Evolutionary conservation across 2,797 vertebrate genomes (phyloP), one percentile per base, ranked within the genome.

Genomic region (Rhinichthys osculus): DNA sequence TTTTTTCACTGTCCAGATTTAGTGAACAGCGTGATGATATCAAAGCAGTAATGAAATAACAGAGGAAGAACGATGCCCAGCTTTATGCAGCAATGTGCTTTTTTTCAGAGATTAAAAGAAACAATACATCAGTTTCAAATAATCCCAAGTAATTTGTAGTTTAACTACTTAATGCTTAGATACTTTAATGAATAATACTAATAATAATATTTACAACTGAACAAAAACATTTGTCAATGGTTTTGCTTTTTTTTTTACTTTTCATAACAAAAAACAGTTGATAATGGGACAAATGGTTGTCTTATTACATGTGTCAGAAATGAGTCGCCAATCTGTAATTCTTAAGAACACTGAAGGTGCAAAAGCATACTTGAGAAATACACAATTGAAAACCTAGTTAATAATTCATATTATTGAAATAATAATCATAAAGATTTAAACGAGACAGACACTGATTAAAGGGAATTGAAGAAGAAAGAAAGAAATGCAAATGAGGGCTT

Each of bases 41-140:
- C 80, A 70, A 40, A 50, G 21, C 17, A 54, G 33, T 42, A 38
- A 81, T 54, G 67, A 27, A 4, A 54, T n/a, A 69, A 50, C 23
- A 2, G 57, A 79, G 19, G 40, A 64, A 64, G n/a, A 64, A 78
- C 4, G 17, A 38, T 50, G 44, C 19, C n/a, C 21, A 38, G 44
- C 2, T 59, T 59, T 13, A 38, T 77, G 21, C 23, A 59, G 52
- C 1, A 57, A 57, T 57, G 8, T 54, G 19, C 19, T 13, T 7
- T 57, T 27, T 64, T 79, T 27, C 10, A 79, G 23, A 44, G 62
- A 62, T 42, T 78, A 64, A 64, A 64, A 30, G 23, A 64, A 57
- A 40, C 2, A 27, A 2, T 30, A 11, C 40, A 7, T 11, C n/a
- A 1, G 11, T 81, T 70, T 70, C 14, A 70, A 23, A 54, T 19